These are phyloP conservation scores for Drosophila bunnanda DNA, from an alignment of 2,888 invertebrate genomes.

Conservation along the genomic window DNA sequence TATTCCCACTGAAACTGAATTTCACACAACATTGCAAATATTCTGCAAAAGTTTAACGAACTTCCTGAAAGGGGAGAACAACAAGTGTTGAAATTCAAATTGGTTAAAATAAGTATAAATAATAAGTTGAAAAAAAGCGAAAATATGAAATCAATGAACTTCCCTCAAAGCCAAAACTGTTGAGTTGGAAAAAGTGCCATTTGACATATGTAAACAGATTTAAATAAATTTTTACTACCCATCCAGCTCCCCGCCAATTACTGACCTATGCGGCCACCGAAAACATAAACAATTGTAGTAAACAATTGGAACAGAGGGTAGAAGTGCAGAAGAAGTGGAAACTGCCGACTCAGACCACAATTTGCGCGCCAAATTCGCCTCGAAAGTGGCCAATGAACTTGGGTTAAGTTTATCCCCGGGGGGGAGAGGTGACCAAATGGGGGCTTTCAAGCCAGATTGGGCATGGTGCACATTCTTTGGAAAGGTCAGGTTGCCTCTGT, in stretches of 20 bases:
- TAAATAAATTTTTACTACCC: conserved; percentile 42
- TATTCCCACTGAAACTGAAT: conserved; percentile 43
- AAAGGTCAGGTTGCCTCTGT: conserved; percentile 4
- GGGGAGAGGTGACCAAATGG: not conserved
- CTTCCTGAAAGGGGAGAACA: conserved; percentile 57
- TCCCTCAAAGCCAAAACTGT: conserved; percentile 16
- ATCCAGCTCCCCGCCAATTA: conserved; percentile 46
- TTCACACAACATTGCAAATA: conserved; percentile 43
- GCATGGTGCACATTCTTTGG: not conserved
- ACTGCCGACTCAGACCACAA: conserved; percentile 39
- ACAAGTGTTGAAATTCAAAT: conserved; percentile 51
- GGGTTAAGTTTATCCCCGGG: conserved; percentile 10
- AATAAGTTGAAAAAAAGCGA: conserved; percentile 16
- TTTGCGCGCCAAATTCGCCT: conserved; percentile 68
- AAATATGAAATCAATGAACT: conserved; percentile 58
- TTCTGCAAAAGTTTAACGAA: conserved; percentile 56
- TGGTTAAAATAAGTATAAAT: conserved; percentile 23
- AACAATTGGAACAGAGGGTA: conserved; percentile 31
- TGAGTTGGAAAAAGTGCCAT: conserved; percentile 18
- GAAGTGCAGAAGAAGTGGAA: conserved; percentile 44
- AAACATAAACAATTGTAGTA: conserved; percentile 53
- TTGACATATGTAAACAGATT: conserved; percentile 11
- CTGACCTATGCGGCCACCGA: conserved; percentile 66
- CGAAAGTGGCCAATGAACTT: conserved; percentile 69
- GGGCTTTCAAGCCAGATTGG: conserved; percentile 20